Base-by-base conservation (phyloP, 2,797 vertebrate species). In the Odontamblyopus lacepedii region DNA sequence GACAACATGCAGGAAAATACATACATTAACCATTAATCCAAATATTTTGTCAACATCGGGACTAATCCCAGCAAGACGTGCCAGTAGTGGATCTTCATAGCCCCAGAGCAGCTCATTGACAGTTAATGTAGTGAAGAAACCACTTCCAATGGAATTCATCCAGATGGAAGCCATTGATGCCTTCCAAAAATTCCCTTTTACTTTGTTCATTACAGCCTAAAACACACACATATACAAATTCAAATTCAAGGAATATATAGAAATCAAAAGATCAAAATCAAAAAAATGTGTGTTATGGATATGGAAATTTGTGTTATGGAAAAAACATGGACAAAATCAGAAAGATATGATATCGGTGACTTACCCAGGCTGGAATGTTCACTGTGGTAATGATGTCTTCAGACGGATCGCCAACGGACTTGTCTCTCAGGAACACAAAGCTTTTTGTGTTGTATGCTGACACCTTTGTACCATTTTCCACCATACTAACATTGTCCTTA, bases 91-190 rank as follows among this genome's bases (percentile, higher is more conserved):
- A 67, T 95, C 94, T 69, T 87, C 72, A 62, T 91, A 95, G 23
- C 94, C 94, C 94, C 94, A 95, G 71, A 95, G 87, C 72, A 94
- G 35, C 72, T 95, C 93, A 13, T 94, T 41, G 64, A 95, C 93
- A 0, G 91, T 88, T 64, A 81, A 91, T 0, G 91, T 93, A 13
- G 89, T 92, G 64, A 94, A 93, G 15, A 87, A 13, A 0, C 9
- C 74, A 0, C 18, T 29, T 2, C 62, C 9, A 0, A 80, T 0
- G 11, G 71, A 1, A 11, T 1, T 78, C 88, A 95, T 94, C 78
- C 18, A 70, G 0, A 92, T 0, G 15, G 85, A 72, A 29, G 80
- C 6, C 41, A 74, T 0, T 0, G 79, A 6, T 11, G 73, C 0
- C 35, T 1, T 74, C 0, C 0, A 90, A 63, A 87, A 90, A 61